phyloP scores from a whole-genome alignment of 2,888 invertebrate genomes.

The Euplagia quadripunctaria region DNA sequence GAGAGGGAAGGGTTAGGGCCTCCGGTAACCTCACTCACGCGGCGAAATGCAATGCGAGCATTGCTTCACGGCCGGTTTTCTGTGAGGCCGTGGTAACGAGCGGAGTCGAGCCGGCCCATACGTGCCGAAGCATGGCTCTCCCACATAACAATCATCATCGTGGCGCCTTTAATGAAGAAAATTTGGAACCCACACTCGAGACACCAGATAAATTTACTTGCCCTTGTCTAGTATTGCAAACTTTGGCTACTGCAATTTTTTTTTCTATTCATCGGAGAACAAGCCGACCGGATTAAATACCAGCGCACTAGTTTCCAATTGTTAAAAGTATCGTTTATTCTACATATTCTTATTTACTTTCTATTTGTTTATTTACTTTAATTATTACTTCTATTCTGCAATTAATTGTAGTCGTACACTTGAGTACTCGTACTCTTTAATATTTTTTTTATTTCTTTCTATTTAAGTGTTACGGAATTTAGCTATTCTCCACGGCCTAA shows the following conservation, averaged over 20 bases:
- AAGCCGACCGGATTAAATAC: neutral
- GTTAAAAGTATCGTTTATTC: neutral
- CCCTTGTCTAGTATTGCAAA: neutral
- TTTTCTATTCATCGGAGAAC: neutral
- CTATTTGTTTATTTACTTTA: neutral
- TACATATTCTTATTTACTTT: neutral
- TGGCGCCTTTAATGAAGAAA: slow-evolving; percentile 13
- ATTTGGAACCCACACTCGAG: slow-evolving; percentile 1
- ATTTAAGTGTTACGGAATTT: no score
- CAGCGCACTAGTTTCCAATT: neutral
- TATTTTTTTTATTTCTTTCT: no score
- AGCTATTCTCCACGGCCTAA: no score
- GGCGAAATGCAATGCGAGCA: no score
- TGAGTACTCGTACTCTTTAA: neutral
- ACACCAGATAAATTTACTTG: neutral
- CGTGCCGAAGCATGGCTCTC: no score
- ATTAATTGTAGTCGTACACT: neutral
- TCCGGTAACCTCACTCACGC: no score
- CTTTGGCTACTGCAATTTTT: neutral
- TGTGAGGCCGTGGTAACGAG: no score
- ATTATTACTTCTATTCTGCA: neutral
- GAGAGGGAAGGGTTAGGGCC: no score
- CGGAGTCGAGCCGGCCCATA: no score
- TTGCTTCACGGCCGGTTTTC: no score
- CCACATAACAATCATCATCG: no score